Evolutionary conservation across 2,113 vertebrate genomes (phyloP).

Genomic region (Albula goreensis): DNA sequence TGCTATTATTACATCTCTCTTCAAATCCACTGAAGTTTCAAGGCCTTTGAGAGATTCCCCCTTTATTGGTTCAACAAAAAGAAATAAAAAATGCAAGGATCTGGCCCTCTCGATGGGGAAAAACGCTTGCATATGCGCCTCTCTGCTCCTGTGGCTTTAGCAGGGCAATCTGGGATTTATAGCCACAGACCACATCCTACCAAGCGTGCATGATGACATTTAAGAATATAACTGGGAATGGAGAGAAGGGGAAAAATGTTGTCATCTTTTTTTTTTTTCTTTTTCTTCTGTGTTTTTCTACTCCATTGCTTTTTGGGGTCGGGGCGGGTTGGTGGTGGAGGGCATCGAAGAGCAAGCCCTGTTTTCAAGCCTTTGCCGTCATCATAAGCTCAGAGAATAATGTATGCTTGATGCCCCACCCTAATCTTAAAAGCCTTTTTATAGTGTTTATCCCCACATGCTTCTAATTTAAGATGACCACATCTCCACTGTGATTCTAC

Average conservation of each 20-base stretch:
- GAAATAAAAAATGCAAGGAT: slow-evolving; percentile 23
- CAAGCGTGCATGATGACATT: slow-evolving; percentile 42
- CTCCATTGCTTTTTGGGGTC: neutral
- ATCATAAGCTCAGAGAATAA: neutral
- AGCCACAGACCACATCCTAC: slow-evolving; percentile 70
- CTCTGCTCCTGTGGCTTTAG: slow-evolving; percentile 44
- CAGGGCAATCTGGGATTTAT: slow-evolving; percentile 42
- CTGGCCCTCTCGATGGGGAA: slow-evolving; percentile 36
- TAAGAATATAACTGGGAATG: slow-evolving; percentile 38
- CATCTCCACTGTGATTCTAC: neutral
- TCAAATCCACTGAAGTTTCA: neutral
- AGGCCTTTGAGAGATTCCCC: neutral
- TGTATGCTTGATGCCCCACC: neutral
- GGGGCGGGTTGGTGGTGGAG: neutral
- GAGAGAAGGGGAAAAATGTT: slow-evolving; percentile 1
- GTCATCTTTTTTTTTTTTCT: neutral
- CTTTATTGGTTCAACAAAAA: slow-evolving; percentile 23
- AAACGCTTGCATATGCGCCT: slow-evolving; percentile 56
- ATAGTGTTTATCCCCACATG: neutral
- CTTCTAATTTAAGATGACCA: neutral
- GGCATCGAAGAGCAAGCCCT: neutral
- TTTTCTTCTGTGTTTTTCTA: neutral
- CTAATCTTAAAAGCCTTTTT: neutral
- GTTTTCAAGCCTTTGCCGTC: neutral
- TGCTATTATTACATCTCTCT: neutral